Percentiles rank a stretch among this genome's conserved stretches.
phyloP scores from a whole-genome alignment of 2,888 invertebrate species.

The Mesodorylaimus sp. region DNA sequence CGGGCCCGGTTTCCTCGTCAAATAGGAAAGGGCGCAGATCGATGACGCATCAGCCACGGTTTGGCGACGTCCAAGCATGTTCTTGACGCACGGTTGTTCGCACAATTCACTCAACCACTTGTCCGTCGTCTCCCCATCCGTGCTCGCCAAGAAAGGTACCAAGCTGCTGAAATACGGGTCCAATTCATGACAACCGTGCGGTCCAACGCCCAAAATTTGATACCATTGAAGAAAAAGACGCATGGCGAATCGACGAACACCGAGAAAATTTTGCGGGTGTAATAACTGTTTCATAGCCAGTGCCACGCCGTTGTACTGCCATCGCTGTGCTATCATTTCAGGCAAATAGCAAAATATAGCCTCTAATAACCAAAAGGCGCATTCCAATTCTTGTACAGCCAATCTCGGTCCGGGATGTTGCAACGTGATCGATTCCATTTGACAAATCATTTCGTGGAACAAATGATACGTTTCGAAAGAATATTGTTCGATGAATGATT shows the following conservation, averaged over 20 bases:
- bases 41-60: not conserved
- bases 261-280: conserved; percentile 23
- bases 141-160: not conserved
- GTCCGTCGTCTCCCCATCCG: conserved; percentile 18
- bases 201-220: conserved; percentile 21
- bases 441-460: conserved; percentile 4
- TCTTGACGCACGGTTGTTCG: conserved; percentile 3
- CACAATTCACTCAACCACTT: conserved; percentile 19
- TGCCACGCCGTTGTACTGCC: conserved; percentile 8
- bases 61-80: not conserved
- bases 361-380: conserved; percentile 14
- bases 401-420: not conserved
- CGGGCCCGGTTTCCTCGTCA: not conserved
- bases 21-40: too few species aligned
- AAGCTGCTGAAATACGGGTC: not conserved
- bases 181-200: not conserved
- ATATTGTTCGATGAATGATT: not conserved
- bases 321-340: conserved; percentile 19
- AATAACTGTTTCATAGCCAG: conserved; percentile 17
- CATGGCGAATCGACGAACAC: conserved; percentile 26
- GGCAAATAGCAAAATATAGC: conserved; percentile 24
- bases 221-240: conserved; percentile 26
- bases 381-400: conserved; percentile 6
- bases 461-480: conserved; percentile 2
- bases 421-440: not conserved